A percentile compares a stretch with the other conserved stretches of the same genome.
phyloP scores from a whole-genome alignment of 2,797 vertebrate species.

The Dermochelys coriacea region DNA sequence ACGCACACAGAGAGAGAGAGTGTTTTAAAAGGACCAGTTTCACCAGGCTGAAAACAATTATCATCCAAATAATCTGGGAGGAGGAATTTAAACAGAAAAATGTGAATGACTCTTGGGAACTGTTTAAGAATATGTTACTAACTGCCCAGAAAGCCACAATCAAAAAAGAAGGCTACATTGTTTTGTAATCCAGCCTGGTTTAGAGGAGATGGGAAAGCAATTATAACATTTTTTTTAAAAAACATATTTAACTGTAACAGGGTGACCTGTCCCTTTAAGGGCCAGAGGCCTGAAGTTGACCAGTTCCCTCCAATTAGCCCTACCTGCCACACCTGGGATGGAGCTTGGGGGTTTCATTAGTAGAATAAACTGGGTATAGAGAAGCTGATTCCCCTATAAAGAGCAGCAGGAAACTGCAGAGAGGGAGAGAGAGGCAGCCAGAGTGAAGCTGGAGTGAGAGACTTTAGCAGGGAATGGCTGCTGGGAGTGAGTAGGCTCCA shows the following conservation, averaged over 20 bases:
- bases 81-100: constrained; percentile 38
- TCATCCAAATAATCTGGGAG: background rate
- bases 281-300: background rate
- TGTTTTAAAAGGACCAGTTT: constrained; percentile 36
- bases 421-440: background rate
- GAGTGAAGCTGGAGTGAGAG: background rate
- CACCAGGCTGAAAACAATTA: constrained; percentile 12
- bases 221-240: background rate
- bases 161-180: background rate
- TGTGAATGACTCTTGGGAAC: constrained; percentile 31
- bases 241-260: background rate
- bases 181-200: background rate
- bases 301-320: background rate
- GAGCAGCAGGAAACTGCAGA: background rate
- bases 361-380: background rate
- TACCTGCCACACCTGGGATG: background rate
- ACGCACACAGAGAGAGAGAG: background rate
- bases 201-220: constrained; percentile 12
- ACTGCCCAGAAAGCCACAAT: background rate
- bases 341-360: background rate
- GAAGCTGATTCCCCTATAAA: background rate
- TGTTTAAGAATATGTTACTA: background rate
- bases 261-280: background rate
- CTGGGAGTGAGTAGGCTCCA: background rate
- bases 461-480: background rate